These are phyloP conservation scores for Sclerurus mexicanus DNA, from an alignment of 2,113 vertebrate genomes.

Conservation along the genomic window DNA sequence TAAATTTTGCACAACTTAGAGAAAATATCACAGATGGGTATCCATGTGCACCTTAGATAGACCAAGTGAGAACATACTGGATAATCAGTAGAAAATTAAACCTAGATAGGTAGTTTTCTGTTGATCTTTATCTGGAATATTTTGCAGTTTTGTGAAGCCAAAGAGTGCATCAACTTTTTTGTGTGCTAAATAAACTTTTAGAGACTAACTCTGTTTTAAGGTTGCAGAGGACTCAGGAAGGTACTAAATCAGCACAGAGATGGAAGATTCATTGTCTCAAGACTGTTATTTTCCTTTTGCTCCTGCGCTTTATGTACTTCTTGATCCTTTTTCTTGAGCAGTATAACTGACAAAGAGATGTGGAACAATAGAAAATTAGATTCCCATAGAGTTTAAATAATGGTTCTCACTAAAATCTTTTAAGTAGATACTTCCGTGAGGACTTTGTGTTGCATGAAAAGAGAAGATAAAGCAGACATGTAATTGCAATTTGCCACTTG, in stretches of 20 bases:
- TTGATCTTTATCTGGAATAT: background rate
- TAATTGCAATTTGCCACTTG: background rate
- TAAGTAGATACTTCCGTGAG: background rate
- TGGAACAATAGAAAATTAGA: background rate
- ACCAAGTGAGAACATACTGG: background rate
- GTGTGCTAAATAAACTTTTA: constrained; percentile 11
- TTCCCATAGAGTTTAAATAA: background rate
- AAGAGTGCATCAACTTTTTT: background rate
- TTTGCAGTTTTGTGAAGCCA: background rate
- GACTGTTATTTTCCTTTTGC: background rate
- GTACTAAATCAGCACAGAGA: background rate
- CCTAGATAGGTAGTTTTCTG: rapidly evolving
- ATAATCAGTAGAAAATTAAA: background rate
- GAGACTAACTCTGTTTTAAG: background rate
- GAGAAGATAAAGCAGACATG: background rate
- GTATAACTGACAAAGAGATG: background rate
- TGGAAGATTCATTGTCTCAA: background rate
- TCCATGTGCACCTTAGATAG: background rate
- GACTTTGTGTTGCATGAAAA: background rate
- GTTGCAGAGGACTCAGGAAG: background rate
- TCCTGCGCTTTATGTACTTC: background rate
- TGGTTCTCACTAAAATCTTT: background rate
- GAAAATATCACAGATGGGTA: background rate
- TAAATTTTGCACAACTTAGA: background rate
- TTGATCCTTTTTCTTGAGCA: background rate